Conservation (phyloP, 2,113 vertebrate species). For the Urocitellus parryii region DNA sequence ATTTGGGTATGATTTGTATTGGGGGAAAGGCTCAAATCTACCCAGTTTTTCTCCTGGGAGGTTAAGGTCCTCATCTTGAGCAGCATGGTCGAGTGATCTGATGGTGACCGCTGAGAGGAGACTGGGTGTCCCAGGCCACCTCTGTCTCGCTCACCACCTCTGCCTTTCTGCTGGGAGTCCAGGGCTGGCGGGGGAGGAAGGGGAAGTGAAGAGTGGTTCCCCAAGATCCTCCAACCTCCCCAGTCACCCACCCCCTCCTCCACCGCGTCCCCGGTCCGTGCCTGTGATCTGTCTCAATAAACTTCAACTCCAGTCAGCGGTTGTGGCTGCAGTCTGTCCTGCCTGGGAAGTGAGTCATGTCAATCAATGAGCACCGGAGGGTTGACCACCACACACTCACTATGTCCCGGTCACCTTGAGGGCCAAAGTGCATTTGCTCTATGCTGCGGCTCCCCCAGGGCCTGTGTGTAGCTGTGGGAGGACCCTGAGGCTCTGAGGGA, state of each 20-base stretch:
- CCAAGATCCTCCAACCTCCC: background rate
- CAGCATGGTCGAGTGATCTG: background rate
- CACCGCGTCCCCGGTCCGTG: background rate
- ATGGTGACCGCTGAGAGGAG: background rate
- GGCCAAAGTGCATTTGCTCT: no score
- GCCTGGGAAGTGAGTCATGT: background rate
- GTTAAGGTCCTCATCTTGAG: background rate
- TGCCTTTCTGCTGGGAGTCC: background rate
- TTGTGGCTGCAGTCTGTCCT: background rate
- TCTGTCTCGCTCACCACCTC: background rate
- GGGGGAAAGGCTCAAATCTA: background rate
- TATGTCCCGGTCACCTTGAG: background rate
- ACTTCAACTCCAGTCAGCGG: background rate
- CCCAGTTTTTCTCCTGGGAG: slow-evolving; percentile 14
- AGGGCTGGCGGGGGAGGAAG: background rate
- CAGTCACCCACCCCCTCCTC: background rate
- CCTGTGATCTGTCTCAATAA: slow-evolving; percentile 75
- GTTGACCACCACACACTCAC: background rate
- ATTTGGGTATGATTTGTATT: background rate
- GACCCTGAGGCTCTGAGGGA: background rate
- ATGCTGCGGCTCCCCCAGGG: background rate
- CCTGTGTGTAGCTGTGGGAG: background rate
- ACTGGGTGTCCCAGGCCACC: background rate
- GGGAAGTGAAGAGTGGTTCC: background rate
- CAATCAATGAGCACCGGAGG: background rate